phyloP scores from a whole-genome alignment of 2,113 vertebrate genomes.

The Cyanocitta stelleri region DNA sequence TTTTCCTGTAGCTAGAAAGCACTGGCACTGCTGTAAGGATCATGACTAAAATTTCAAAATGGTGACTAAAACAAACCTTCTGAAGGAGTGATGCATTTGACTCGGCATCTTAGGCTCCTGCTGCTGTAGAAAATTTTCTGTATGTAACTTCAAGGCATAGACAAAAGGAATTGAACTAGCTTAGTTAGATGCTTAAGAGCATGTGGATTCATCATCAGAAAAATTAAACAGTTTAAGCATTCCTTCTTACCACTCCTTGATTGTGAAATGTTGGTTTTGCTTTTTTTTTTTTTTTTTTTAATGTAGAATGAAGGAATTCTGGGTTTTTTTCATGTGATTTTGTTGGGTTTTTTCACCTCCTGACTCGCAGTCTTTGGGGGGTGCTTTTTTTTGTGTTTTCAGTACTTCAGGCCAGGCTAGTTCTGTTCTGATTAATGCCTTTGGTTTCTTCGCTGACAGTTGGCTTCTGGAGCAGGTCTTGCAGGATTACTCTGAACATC shows the following conservation, averaged over 20 bases:
- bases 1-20: neutral
- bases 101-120: neutral
- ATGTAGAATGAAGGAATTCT: neutral
- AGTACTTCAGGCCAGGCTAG: neutral
- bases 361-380: neutral
- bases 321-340: rapidly evolving
- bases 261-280: neutral
- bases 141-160: neutral
- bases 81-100: neutral
- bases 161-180: neutral
- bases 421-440: neutral
- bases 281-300: rapidly evolving
- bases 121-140: neutral
- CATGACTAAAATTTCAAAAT: neutral
- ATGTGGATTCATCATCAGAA: neutral
- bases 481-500: neutral
- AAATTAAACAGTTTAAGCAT: neutral
- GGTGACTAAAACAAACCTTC: neutral
- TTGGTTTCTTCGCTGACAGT: neutral
- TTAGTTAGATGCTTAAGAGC: neutral
- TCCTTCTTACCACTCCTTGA: neutral
- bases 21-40: neutral
- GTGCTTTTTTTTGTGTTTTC: neutral
- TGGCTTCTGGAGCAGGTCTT: neutral
- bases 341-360: neutral